phyloP scores from a whole-genome alignment of 2,113 vertebrate genomes.

The Eptesicus fuscus region DNA sequence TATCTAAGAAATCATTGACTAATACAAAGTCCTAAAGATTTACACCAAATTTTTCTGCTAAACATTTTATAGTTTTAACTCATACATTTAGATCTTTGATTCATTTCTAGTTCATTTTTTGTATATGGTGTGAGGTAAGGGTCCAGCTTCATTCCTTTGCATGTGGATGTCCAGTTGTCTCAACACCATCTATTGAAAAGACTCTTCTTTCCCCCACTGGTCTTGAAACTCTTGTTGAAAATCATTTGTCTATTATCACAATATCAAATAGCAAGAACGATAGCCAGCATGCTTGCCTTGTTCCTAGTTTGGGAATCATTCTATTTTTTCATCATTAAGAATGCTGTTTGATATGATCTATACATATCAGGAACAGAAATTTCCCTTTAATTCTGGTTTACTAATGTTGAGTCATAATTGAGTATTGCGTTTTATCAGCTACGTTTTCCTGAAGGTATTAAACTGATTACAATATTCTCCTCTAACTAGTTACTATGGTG shows the following conservation, averaged over 20 bases:
- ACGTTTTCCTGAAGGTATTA: neutral
- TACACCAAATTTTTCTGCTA: neutral
- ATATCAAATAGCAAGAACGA: neutral
- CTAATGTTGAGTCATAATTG: conserved; percentile 6
- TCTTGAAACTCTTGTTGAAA: neutral
- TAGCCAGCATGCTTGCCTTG: neutral
- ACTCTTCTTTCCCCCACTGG: neutral
- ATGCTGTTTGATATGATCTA: neutral
- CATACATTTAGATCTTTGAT: neutral
- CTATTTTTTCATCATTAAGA: neutral
- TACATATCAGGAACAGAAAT: neutral
- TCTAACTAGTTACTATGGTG: neutral
- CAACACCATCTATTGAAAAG: neutral
- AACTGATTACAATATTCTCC: neutral
- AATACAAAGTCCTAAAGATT: neutral
- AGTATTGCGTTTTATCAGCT: neutral
- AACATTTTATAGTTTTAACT: neutral
- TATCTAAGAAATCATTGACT: neutral
- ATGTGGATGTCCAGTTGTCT: neutral
- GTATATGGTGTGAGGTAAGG: neutral
- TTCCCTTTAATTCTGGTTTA: conserved; percentile 12
- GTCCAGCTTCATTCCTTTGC: neutral
- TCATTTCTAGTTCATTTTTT: neutral
- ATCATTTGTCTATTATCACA: neutral
- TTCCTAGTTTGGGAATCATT: neutral